Percentiles rank a stretch among this genome's conserved stretches.
phyloP scores from a whole-genome alignment of 1,140 invertebrate genomes.

The Drosophila neocordata region DNA sequence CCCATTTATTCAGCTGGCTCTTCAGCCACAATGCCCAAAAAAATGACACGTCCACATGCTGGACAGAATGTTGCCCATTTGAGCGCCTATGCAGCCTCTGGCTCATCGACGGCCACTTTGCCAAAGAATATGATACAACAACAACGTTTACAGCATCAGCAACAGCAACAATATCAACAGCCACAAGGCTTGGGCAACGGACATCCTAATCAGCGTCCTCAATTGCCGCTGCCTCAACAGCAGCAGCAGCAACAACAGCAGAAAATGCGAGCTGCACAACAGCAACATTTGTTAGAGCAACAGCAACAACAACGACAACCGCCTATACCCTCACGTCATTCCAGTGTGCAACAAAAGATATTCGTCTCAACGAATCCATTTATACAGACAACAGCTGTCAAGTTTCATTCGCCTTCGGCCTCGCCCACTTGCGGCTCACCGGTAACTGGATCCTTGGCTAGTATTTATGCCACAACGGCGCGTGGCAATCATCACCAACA shows the following conservation, averaged over 20 bases:
- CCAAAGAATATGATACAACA: constrained; percentile 75
- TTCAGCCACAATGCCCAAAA: constrained; percentile 78
- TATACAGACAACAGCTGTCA: constrained; percentile 80
- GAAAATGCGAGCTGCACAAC: constrained; percentile 40
- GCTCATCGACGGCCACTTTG: constrained; percentile 65
- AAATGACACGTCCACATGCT: constrained; percentile 54
- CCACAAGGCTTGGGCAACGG: constrained; percentile 61
- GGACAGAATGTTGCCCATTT: constrained; percentile 41
- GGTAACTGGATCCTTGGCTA: constrained; percentile 52
- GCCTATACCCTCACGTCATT: constrained; percentile 76
- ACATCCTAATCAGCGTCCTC: constrained; percentile 63
- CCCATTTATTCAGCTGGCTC: constrained; percentile 64
- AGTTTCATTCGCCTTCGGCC: constrained; percentile 75
- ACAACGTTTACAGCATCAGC: constrained; percentile 60
- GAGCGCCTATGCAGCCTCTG: constrained; percentile 66
- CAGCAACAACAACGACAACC: constrained; percentile 71
- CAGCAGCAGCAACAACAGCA: constrained; percentile 46
- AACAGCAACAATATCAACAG: constrained; percentile 73
- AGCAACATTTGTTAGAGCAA: constrained; percentile 50
- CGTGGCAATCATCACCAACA: constrained; percentile 42
- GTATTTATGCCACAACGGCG: constrained; percentile 71
- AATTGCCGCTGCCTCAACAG: constrained; percentile 75
- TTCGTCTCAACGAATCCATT: constrained; percentile 83
- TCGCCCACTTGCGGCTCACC: constrained; percentile 75
- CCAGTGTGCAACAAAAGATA: constrained; percentile 82